Conservation (phyloP, 1,140 invertebrate genomes). For the Medauroidea extradentata region DNA sequence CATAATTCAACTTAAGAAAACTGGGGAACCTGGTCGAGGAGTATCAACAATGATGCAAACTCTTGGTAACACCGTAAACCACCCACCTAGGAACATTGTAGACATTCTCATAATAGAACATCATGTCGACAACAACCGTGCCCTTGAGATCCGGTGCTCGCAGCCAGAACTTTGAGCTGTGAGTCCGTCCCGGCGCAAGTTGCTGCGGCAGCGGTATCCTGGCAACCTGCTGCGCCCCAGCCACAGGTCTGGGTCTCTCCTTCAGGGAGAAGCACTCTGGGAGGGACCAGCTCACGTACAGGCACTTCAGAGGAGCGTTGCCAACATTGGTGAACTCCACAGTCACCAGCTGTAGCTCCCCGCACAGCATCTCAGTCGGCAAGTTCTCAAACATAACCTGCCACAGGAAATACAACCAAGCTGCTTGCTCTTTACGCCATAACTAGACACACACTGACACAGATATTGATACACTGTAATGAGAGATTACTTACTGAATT, state of each 20-base stretch:
- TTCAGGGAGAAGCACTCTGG: slow-evolving; percentile 60
- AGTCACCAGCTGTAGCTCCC: slow-evolving; percentile 63
- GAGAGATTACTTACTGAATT: too few relatives aligned
- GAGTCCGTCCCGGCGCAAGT: slow-evolving; percentile 48
- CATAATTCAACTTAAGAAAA: too few relatives aligned
- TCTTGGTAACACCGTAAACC: slow-evolving; percentile 15
- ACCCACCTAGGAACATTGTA: slow-evolving; percentile 43
- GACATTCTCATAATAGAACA: slow-evolving; percentile 68
- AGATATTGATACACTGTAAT: too few relatives aligned
- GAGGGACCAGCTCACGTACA: slow-evolving; percentile 61
- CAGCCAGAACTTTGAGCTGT: slow-evolving; percentile 60
- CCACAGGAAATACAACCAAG: too few relatives aligned
- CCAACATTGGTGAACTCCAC: slow-evolving; percentile 67
- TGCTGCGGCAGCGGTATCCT: background rate
- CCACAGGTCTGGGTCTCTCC: slow-evolving; percentile 28
- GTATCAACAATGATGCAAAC: too few relatives aligned
- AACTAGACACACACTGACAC: too few relatives aligned
- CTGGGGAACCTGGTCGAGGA: too few relatives aligned
- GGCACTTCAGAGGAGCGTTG: slow-evolving; percentile 56
- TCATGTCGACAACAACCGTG: slow-evolving; percentile 56
- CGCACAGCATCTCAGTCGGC: slow-evolving; percentile 62
- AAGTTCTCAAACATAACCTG: slow-evolving; percentile 65
- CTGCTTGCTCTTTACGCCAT: too few relatives aligned
- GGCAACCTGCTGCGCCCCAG: background rate
- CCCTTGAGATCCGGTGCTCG: slow-evolving; percentile 61